Conservation (phyloP, 2,113 vertebrate species). For the Clarias batrachus region DNA sequence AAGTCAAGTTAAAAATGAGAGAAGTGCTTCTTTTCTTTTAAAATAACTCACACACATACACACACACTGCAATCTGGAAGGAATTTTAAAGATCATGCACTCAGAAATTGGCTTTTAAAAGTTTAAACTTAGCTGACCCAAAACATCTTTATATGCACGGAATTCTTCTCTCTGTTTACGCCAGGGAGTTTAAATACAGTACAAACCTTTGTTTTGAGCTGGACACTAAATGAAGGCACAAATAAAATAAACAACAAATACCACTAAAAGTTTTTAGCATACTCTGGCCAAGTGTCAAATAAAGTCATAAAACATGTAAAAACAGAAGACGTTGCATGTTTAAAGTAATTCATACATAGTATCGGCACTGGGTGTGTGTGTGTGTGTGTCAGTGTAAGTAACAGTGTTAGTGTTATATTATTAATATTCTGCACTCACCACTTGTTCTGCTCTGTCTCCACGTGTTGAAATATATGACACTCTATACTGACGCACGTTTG, state of each 20-base stretch:
- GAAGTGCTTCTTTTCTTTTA: neutral
- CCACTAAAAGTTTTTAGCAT: neutral
- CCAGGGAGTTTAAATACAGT: neutral
- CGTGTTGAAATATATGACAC: conserved; percentile 80
- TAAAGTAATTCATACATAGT: conserved; percentile 42
- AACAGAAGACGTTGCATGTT: neutral
- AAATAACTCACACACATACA: neutral
- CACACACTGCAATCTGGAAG: neutral
- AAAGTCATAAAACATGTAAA: neutral
- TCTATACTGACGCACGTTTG: conserved; percentile 78
- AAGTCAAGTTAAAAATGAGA: neutral
- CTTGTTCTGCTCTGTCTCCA: conserved; percentile 83
- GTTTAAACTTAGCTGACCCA: neutral
- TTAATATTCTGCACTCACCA: conserved; percentile 69
- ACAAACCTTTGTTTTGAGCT: neutral
- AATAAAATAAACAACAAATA: neutral
- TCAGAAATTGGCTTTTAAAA: neutral
- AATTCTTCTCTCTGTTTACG: conserved; percentile 24
- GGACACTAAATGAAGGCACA: neutral
- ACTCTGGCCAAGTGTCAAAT: neutral
- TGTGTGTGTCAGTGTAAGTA: neutral
- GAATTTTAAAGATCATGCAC: neutral
- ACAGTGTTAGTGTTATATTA: neutral
- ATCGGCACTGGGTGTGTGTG: neutral
- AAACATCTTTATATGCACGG: neutral